phyloP scores from a whole-genome alignment of 2,797 vertebrate genomes.

The Bucorvus abyssinicus region DNA sequence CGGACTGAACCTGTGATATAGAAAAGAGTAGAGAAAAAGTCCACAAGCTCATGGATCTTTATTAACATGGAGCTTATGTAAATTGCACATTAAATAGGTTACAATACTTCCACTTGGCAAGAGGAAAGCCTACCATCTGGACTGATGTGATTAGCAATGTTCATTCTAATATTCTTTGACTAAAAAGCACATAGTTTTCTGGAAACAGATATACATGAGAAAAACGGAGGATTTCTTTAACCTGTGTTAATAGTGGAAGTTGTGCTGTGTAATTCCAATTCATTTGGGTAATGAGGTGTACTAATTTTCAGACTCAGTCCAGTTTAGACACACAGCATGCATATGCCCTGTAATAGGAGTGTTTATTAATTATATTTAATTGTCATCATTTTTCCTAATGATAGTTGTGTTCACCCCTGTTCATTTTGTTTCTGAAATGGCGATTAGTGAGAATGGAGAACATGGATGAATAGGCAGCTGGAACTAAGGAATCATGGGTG shows the following conservation, averaged over 20 bases:
- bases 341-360: constrained; percentile 60
- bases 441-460: background rate
- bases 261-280: constrained; percentile 38
- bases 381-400: constrained; percentile 58
- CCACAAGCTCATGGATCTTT: constrained; percentile 42
- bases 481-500: constrained; percentile 19
- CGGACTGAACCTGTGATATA: background rate
- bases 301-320: constrained; percentile 46
- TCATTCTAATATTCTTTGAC: constrained; percentile 57
- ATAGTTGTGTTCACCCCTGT: constrained; percentile 22
- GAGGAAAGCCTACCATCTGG: constrained; percentile 46
- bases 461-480: constrained; percentile 35
- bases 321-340: constrained; percentile 54
- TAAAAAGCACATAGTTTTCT: constrained; percentile 48
- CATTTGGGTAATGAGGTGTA: constrained; percentile 68
- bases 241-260: constrained; percentile 58
- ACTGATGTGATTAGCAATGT: constrained; percentile 60
- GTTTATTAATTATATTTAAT: constrained; percentile 74
- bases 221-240: constrained; percentile 51
- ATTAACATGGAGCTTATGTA: constrained; percentile 59
- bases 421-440: constrained; percentile 48
- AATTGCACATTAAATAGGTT: constrained; percentile 65
- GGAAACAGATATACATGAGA: constrained; percentile 16
- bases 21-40: background rate
- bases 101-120: constrained; percentile 65